These are phyloP conservation scores for Istiophorus platypterus DNA, from an alignment of 2,113 vertebrate species.

Conservation along the genomic window DNA sequence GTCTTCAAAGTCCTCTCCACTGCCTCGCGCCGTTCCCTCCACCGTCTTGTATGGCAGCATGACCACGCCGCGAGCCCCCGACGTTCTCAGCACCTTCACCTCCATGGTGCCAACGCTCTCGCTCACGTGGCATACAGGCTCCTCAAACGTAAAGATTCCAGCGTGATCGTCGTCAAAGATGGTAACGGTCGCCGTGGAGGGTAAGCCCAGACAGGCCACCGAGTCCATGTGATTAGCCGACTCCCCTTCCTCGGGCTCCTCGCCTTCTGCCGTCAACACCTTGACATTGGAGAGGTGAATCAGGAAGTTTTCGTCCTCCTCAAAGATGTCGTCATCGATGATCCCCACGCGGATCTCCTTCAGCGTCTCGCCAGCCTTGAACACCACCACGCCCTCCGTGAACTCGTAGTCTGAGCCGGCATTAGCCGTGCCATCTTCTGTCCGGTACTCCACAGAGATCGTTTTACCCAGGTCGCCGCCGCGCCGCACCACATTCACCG, in stretches of 20 bases:
- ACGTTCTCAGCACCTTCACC: conserved; percentile 97
- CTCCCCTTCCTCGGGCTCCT: conserved; percentile 80
- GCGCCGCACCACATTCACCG: conserved; percentile 90
- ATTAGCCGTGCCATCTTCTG: conserved; percentile 97
- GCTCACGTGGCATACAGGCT: conserved; percentile 92
- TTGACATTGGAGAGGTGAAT: conserved; percentile 94
- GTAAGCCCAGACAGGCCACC: conserved; percentile 89
- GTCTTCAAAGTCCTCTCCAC: conserved; percentile 98
- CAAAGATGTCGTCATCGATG: conserved; percentile 98
- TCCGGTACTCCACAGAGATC: conserved; percentile 93
- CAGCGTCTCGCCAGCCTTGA: conserved; percentile 94
- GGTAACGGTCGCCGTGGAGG: conserved; percentile 92
- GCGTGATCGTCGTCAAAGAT: conserved; percentile 99
- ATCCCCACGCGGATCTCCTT: conserved; percentile 97
- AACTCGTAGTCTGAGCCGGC: conserved; percentile 99
- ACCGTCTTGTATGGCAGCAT: conserved; percentile 96
- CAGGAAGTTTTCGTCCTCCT: conserved; percentile 98
- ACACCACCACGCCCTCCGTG: conserved; percentile 94
- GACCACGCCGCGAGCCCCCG: conserved; percentile 95
- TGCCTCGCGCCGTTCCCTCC: conserved; percentile 93
- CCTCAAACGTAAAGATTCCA: conserved; percentile 99
- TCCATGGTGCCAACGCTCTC: conserved; percentile 98
- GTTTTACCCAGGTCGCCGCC: conserved; percentile 93
- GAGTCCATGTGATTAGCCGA: conserved; percentile 85
- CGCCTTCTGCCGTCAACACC: conserved; percentile 84